phyloP scores from a whole-genome alignment of 2,888 invertebrate genomes.

The Caenorhabditis sp. region DNA sequence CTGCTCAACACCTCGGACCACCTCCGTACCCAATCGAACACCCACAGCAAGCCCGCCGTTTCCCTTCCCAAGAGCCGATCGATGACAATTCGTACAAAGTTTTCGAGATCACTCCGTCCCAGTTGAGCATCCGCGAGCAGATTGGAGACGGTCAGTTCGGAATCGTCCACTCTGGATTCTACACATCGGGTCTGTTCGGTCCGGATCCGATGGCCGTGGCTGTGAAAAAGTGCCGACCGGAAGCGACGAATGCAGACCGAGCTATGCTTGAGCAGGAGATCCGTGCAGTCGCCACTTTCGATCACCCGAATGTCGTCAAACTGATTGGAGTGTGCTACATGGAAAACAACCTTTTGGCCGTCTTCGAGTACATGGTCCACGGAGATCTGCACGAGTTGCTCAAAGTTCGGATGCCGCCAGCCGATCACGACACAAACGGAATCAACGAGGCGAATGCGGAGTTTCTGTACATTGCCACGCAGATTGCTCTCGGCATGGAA shows the following conservation, averaged over 20 bases:
- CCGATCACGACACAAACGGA: constrained; percentile 82
- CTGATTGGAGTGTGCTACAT: constrained; percentile 82
- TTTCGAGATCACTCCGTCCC: constrained; percentile 67
- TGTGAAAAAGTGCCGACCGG: constrained; percentile 58
- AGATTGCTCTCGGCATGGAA: constrained; percentile 85
- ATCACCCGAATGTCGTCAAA: constrained; percentile 95
- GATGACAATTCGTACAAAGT: constrained; percentile 82
- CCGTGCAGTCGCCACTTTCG: constrained; percentile 87
- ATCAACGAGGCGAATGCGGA: constrained; percentile 84
- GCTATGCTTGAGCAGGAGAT: constrained; percentile 66
- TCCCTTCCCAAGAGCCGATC: constrained; percentile 34
- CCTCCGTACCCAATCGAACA: constrained; percentile 83
- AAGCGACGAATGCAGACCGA: constrained; percentile 60
- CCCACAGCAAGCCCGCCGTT: constrained; percentile 80
- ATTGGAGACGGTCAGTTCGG: constrained; percentile 97
- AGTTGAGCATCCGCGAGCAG: constrained; percentile 86
- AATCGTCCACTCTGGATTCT: constrained; percentile 67
- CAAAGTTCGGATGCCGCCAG: constrained; percentile 89
- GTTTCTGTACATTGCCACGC: constrained; percentile 89
- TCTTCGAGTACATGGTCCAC: constrained; percentile 80
- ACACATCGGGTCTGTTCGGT: constrained; percentile 48
- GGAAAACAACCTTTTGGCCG: constrained; percentile 53
- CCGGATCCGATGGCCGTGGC: constrained; percentile 64
- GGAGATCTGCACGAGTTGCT: constrained; percentile 97
- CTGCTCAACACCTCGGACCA: constrained; percentile 84